Conservation (phyloP, 2,797 vertebrate species). For the Okamejei kenojei region DNA sequence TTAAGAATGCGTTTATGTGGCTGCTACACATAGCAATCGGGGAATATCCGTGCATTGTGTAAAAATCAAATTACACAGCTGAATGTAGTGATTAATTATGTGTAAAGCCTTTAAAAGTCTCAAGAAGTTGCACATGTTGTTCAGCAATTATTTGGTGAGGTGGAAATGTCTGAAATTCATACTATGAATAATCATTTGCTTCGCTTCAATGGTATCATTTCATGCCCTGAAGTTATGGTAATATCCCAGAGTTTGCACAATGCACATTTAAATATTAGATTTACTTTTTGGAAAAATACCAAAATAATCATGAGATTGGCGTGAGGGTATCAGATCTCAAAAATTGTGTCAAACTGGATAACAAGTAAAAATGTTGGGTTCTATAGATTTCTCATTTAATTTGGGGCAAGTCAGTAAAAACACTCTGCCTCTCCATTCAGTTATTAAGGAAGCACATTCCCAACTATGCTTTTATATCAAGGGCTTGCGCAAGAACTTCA, state of each 20-base stretch:
- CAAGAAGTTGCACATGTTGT: not conserved
- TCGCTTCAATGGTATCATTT: not conserved
- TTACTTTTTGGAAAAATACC: not conserved
- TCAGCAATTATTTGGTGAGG: not conserved
- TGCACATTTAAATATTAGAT: not conserved
- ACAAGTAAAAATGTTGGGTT: not conserved
- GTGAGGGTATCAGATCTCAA: not conserved
- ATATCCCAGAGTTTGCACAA: constrained; percentile 19
- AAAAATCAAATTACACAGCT: not conserved
- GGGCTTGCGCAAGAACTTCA: constrained; percentile 24
- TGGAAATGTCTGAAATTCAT: not conserved
- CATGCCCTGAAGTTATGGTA: not conserved
- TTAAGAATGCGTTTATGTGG: not conserved
- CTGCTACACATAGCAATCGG: not conserved
- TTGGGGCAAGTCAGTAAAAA: not conserved
- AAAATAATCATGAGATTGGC: not conserved
- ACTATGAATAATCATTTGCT: not conserved
- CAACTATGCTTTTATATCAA: constrained; percentile 33
- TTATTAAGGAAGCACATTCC: constrained; percentile 33
- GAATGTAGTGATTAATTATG: constrained; percentile 4
- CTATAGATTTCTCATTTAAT: not conserved
- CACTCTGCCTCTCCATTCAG: constrained; percentile 20
- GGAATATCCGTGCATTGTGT: not conserved
- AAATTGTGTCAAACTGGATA: not conserved
- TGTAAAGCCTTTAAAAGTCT: not conserved